These are phyloP conservation scores for Irena cyanogastra DNA, from an alignment of 2,113 vertebrate genomes.

Conservation along the genomic window DNA sequence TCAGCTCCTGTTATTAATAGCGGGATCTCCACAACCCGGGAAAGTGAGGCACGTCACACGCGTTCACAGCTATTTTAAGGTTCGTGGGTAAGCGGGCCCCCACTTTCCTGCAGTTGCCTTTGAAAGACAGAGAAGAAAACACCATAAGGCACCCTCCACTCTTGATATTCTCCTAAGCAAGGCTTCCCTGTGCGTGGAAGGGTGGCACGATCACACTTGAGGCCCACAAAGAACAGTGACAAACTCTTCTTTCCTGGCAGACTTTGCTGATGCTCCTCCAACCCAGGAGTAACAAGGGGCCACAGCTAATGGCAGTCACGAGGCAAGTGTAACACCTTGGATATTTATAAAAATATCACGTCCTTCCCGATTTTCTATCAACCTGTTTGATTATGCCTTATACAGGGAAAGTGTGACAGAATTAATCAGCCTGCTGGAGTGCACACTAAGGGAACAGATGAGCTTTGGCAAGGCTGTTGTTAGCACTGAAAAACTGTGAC, in stretches of 20 bases:
- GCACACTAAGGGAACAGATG: not conserved
- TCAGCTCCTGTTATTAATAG: slow-evolving; percentile 6
- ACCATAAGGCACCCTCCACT: not conserved
- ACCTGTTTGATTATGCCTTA: not conserved
- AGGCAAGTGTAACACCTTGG: not conserved
- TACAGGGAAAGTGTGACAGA: not conserved
- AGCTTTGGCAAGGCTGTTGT: slow-evolving; percentile 42
- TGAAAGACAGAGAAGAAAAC: slow-evolving; percentile 6
- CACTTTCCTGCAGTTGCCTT: not conserved
- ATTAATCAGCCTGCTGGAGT: slow-evolving; percentile 41
- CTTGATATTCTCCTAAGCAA: not conserved
- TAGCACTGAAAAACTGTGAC: not conserved
- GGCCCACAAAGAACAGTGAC: not conserved
- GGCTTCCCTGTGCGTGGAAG: not conserved
- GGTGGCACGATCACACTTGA: not conserved
- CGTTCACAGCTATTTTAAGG: not conserved
- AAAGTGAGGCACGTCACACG: not conserved
- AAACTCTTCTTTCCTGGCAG: not conserved
- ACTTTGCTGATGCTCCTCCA: not conserved
- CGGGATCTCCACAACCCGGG: not conserved
- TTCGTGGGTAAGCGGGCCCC: not conserved
- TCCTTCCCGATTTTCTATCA: not conserved
- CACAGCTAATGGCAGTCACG: not conserved
- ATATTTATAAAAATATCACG: not conserved
- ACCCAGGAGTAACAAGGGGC: not conserved